phyloP scores from a whole-genome alignment of 2,797 vertebrate species.

The Peromyscus eremicus region DNA sequence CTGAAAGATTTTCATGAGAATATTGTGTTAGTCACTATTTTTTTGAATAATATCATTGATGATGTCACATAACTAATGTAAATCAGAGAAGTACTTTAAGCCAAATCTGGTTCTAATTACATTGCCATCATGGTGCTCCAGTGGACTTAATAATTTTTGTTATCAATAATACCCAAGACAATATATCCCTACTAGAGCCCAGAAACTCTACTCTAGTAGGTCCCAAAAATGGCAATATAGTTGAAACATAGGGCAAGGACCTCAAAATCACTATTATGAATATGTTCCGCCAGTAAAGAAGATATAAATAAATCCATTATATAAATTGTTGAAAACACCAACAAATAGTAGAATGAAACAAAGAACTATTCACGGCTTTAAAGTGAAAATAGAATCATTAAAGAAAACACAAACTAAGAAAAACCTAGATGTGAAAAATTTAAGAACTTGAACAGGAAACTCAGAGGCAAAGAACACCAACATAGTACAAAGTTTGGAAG shows the following conservation, averaged over 20 bases:
- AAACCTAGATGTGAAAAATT: neutral
- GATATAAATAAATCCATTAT: neutral
- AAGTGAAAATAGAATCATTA: neutral
- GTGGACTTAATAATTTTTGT: neutral
- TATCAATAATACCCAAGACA: neutral
- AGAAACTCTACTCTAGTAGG: no score
- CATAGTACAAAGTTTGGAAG: neutral
- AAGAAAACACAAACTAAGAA: neutral
- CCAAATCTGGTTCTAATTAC: neutral
- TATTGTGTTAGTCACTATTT: neutral
- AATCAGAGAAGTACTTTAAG: neutral
- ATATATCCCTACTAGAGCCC: neutral
- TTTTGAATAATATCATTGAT: neutral
- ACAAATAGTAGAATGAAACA: neutral
- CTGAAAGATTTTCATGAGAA: neutral
- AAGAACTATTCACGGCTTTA: neutral
- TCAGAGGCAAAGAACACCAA: neutral
- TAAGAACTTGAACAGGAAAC: neutral
- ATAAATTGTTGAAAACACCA: neutral
- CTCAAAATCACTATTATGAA: neutral
- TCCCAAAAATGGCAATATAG: neutral
- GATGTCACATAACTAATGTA: neutral
- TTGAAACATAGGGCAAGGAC: neutral
- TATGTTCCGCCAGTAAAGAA: neutral
- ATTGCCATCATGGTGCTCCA: constrained; percentile 49